Evolutionary conservation across 2,888 invertebrate species (phyloP).

Genomic region (Automeris io): DNA sequence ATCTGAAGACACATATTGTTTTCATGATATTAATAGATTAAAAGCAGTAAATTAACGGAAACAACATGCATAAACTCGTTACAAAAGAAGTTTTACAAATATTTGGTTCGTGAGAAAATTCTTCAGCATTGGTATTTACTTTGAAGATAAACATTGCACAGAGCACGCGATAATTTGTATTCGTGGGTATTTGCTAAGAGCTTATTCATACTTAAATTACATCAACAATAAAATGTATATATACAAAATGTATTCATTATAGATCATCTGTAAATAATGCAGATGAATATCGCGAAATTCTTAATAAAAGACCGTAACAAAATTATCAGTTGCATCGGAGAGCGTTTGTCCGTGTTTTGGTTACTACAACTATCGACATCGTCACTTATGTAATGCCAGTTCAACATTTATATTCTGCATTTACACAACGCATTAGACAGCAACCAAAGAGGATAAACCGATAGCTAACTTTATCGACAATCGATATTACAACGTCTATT

Average conservation of each 20-base stretch:
- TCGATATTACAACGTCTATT: conserved; percentile 7
- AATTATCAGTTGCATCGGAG: conserved; percentile 18
- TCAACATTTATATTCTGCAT: conserved; percentile 19
- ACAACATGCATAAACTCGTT: no score
- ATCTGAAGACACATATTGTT: no score
- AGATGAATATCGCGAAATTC: conserved; percentile 14
- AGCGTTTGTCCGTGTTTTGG: conserved; percentile 17
- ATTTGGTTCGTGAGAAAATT: neutral
- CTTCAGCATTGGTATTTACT: neutral
- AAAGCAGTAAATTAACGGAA: no score
- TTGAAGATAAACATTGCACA: neutral
- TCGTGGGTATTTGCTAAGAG: neutral
- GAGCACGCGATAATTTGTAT: neutral
- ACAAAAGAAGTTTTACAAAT: neutral
- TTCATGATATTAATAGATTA: no score
- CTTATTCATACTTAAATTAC: neutral
- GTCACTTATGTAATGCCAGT: conserved; percentile 21
- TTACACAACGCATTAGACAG: conserved; percentile 20
- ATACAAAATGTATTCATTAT: neutral
- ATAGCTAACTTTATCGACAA: conserved; percentile 18
- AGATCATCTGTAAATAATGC: conserved; percentile 11
- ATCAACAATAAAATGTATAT: neutral
- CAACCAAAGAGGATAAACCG: conserved; percentile 17
- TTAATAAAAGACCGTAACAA: conserved; percentile 13
- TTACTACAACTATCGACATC: conserved; percentile 9